Base-by-base conservation (phyloP, 2,113 vertebrate species). In the Edolisoma coerulescens region DNA sequence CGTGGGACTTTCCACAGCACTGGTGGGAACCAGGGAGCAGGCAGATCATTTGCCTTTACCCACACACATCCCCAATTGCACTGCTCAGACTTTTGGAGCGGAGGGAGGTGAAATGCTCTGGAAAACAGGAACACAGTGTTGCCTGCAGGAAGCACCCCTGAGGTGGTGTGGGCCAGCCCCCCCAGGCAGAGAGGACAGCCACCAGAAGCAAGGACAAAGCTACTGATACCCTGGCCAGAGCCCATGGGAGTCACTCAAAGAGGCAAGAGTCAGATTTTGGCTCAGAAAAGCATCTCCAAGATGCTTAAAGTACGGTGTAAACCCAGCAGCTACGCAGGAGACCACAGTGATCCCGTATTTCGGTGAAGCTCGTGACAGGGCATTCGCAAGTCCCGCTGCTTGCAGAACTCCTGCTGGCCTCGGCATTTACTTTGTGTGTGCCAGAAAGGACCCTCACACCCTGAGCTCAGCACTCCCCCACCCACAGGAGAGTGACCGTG, bases 1-100 rank as follows among this genome's bases (percentile, higher is more conserved):
- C 0, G 0, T 24, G 60, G 23, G 33, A 9, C 24, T 53, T 44
- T 3, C 23, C 45, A 14, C 23, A 41, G 73, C 10, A 4, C 24
- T 6, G 45, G 30, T 13, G 73, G 15, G 41, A 80, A 10, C 6
- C 41, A 27, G 17, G 30, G 41, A 41, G 57, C 11, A 28, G 28
- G 6, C 0, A 1, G 26, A 24, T 9, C 5, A 3, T 21, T 12
- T 22, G 37, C 21, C 45, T 39, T 54, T 21, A n/a, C 9, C 64
- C 85, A 50, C 13, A 13, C 3, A 30, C 23, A 17, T 0, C 39
- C 3, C 3, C 8, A 47, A n/a, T 1, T 22, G n/a, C 8, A 11
- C 16, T 9, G 27, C 0, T 0, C 42, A 52, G 60, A 37, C 45
- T 49, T 60, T 3, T 26, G 75, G 79, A 41, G 83, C 0, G 1